A percentile compares a stretch with the other conserved stretches of the same genome.
phyloP scores from a whole-genome alignment of 2,797 vertebrate species.

The Champsocephalus gunnari region DNA sequence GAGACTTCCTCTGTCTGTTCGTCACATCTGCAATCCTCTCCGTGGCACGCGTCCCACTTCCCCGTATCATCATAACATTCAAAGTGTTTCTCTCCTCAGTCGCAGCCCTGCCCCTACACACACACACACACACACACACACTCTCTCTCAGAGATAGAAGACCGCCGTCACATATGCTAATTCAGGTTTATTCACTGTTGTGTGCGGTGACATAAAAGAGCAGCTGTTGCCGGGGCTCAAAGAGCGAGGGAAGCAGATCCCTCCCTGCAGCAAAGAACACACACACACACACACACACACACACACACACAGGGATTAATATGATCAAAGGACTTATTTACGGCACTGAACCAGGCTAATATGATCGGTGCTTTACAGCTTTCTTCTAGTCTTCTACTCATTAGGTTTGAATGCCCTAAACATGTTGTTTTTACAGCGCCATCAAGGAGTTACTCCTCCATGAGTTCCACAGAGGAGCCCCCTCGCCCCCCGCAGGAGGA shows the following conservation, averaged over 20 bases:
- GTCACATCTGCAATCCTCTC: slow-evolving; percentile 42
- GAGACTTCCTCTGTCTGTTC: slow-evolving; percentile 7
- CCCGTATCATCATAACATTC: slow-evolving; percentile 54
- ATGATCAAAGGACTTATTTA: slow-evolving; percentile 49
- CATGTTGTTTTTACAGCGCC: slow-evolving; percentile 42
- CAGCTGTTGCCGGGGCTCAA: slow-evolving; percentile 75
- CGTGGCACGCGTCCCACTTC: slow-evolving; percentile 47
- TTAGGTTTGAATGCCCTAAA: slow-evolving; percentile 20
- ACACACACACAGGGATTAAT: slow-evolving; percentile 34
- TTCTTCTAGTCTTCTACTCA: slow-evolving; percentile 6
- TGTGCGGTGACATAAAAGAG: slow-evolving; percentile 75
- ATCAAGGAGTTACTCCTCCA: slow-evolving; percentile 34
- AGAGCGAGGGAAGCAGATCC: slow-evolving; percentile 57
- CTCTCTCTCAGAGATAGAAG: slow-evolving; percentile 15
- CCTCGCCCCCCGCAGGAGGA: slow-evolving; percentile 48
- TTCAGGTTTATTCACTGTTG: slow-evolving; percentile 67
- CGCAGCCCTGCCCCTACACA: slow-evolving; percentile 22
- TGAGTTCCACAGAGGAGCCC: slow-evolving; percentile 50
- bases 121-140: slow-evolving; percentile 1
- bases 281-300: background rate
- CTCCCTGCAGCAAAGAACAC: slow-evolving; percentile 43
- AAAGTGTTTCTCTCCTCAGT: slow-evolving; percentile 20
- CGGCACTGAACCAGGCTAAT: slow-evolving; percentile 19
- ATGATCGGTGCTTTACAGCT: slow-evolving; percentile 13
- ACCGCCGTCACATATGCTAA: slow-evolving; percentile 70